Percentiles rank a stretch among this genome's conserved stretches.
Conservation (phyloP, 2,797 vertebrate genomes). For the Acanthiza pusilla region DNA sequence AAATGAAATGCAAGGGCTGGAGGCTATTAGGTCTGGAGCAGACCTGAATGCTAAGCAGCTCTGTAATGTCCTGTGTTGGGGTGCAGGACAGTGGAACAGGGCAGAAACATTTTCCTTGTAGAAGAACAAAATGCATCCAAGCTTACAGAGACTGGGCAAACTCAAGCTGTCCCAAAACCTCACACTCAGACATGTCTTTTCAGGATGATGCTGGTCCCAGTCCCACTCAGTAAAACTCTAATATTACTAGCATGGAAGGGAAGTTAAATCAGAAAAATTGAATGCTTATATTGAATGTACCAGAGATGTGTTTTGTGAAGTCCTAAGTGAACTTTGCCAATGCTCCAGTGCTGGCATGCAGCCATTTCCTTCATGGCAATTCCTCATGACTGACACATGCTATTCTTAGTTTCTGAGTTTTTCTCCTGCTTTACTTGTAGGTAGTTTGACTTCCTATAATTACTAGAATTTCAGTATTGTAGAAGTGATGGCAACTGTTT, state of each 20-base stretch:
- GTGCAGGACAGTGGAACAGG: neutral
- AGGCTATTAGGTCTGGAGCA: neutral
- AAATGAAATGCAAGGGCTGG: neutral
- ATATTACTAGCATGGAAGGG: neutral
- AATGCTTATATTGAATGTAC: neutral
- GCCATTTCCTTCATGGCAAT: neutral
- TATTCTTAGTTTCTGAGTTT: neutral
- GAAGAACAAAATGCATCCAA: neutral
- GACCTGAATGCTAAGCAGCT: neutral
- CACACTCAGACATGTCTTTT: neutral
- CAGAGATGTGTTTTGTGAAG: neutral
- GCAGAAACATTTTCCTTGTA: neutral
- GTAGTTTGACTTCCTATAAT: neutral
- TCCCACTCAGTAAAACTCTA: neutral
- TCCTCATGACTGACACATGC: accelerated
- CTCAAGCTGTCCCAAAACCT: neutral
- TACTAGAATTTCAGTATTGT: neutral
- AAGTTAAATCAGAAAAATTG: neutral
- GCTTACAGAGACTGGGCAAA: neutral
- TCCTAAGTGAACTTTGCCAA: neutral
- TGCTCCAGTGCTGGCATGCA: neutral
- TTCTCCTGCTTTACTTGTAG: neutral
- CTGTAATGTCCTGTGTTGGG: neutral
- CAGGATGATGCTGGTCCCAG: accelerated
- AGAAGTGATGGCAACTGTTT: neutral